phyloP scores from a whole-genome alignment of 2,888 invertebrate species.

The Pristionchus mayeri region DNA sequence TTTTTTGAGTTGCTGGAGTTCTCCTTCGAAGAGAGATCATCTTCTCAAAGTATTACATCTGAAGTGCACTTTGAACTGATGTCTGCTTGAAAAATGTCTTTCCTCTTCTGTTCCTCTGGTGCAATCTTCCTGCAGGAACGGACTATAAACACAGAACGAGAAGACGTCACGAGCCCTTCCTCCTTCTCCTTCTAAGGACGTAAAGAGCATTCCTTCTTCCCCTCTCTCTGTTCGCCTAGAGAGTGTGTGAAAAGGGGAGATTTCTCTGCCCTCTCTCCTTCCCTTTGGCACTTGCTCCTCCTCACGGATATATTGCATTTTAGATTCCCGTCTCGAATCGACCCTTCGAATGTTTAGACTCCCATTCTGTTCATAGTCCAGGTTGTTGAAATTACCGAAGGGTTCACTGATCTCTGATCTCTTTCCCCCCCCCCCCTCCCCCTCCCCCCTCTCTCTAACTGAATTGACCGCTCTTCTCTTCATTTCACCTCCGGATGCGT shows the following conservation, averaged over 20 bases:
- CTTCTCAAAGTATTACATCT: not conserved
- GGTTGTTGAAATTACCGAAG: no score
- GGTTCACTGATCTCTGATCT: no score
- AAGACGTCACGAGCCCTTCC: constrained; percentile 13
- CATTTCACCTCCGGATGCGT: not conserved
- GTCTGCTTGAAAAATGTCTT: not conserved
- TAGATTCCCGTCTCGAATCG: constrained; percentile 15
- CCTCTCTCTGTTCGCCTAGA: not conserved
- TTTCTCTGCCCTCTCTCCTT: not conserved
- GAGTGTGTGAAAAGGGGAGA: not conserved
- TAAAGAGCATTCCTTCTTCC: not conserved
- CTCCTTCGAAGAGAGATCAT: not conserved
- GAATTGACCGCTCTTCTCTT: not conserved
- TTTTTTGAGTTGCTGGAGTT: no score
- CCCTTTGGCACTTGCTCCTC: not conserved
- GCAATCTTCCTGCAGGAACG: not conserved
- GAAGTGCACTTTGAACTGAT: no score
- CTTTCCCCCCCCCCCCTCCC: no score
- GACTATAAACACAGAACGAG: not conserved
- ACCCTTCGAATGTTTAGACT: not conserved
- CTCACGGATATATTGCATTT: constrained; percentile 18
- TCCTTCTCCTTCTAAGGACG: not conserved
- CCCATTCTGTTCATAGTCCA: not conserved
- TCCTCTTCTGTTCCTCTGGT: not conserved
- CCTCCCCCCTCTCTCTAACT: not conserved